Evolutionary conservation across 2,888 invertebrate species (phyloP), one percentile per base, ranked within the genome.

Genomic region (Synanthedon andrenaeformis): DNA sequence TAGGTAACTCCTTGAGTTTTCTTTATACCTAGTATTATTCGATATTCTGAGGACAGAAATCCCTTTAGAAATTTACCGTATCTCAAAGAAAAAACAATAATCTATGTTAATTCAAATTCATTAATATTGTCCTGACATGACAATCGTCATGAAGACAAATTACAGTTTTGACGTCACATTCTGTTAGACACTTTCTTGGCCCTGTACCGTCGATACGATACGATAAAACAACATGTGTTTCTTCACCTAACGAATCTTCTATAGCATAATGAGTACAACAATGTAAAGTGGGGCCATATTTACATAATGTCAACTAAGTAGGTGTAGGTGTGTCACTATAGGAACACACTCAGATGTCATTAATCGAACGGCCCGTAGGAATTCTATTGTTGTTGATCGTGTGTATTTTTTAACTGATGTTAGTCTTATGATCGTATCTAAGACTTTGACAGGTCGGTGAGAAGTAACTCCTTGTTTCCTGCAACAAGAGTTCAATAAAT

Each of bases 231-330:
- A 87, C 87, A 87, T 81, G 74, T 87, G 87, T 87, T 87, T 86
- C 86, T 85, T 87, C 87, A 86, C 87, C 86, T 87, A 85, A 85
- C 86, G 85, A 86, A 85, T 86, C 87, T 83, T 78, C 81, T 70
- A 67, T 68, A 61, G 82, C 74, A 86, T 86, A 87, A 85, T 87
- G 84, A 87, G 82, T 74, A 81, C 78, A 71, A 84, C 85, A 86
- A 84, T 83, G 82, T 83, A 83, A 80, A 85, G 84, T 83, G 82
- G 82, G 72, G 62, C 74, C 71, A 70, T 87, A 85, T 87, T 87
- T 87, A 87, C 85, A 87, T 86, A 85, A 87, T 86, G 85, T 86
- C 86, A 85, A 77, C 83, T 56, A 56, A 58, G 58, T 58, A 58
- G 58, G 58, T 58, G 58, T 58, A 58, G 51, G 51, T 52, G 54